Conservation (phyloP, 2,797 vertebrate genomes). For the Hipposideros larvatus region DNA sequence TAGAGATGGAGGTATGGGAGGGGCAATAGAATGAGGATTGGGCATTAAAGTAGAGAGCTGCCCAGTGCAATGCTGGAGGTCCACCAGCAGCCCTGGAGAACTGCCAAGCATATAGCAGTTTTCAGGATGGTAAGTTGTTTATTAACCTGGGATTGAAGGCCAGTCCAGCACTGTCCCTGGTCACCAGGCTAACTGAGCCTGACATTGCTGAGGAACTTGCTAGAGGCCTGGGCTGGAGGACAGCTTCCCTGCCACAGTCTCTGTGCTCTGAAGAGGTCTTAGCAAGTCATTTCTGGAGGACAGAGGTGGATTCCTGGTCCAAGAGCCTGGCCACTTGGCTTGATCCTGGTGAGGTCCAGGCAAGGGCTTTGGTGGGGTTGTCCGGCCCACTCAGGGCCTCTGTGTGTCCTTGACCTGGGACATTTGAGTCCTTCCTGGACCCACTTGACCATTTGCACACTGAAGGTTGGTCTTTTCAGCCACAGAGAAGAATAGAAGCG, state of each 20-base stretch:
- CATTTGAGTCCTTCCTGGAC: background rate
- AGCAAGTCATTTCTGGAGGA: constrained; percentile 45
- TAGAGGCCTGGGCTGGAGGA: background rate
- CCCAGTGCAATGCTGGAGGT: background rate
- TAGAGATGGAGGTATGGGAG: fast-evolving
- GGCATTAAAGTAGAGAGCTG: background rate
- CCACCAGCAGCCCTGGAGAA: background rate
- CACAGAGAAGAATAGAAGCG: background rate
- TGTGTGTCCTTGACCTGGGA: background rate
- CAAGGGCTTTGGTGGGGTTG: background rate
- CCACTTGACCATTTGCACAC: background rate
- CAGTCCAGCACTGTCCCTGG: background rate
- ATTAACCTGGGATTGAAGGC: constrained; percentile 74
- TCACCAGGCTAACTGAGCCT: background rate
- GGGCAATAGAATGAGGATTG: background rate
- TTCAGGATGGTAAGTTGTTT: constrained; percentile 53
- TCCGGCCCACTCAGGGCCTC: background rate
- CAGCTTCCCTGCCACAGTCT: background rate
- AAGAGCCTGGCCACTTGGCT: background rate
- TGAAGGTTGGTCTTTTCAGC: background rate
- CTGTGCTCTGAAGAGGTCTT: background rate
- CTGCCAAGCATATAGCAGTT: background rate
- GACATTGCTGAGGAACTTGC: background rate
- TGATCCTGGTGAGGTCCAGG: background rate
- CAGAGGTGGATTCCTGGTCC: background rate